Conservation (phyloP, 2,113 vertebrate genomes). For the Notiomystis cincta region DNA sequence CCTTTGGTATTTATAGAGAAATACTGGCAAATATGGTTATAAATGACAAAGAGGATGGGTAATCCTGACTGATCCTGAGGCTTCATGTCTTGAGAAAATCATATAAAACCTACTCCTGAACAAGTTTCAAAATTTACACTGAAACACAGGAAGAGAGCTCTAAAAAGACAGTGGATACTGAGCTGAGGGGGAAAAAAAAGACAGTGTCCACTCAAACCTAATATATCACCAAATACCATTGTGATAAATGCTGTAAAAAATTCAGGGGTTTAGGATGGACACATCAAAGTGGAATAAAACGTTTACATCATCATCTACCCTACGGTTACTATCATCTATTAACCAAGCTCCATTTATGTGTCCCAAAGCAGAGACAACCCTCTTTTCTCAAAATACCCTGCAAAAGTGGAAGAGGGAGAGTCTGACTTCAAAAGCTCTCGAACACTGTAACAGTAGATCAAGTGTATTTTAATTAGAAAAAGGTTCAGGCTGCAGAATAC, state of each 20-base stretch:
- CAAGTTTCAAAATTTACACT: neutral
- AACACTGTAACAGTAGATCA: conserved; percentile 9
- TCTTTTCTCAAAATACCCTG: neutral
- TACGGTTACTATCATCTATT: neutral
- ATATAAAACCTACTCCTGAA: neutral
- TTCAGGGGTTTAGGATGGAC: neutral
- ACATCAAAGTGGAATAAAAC: neutral
- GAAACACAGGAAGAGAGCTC: neutral
- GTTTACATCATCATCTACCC: neutral
- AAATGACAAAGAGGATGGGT: neutral
- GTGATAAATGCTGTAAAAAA: neutral
- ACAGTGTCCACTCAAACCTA: neutral
- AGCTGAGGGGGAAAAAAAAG: neutral
- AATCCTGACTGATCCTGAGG: neutral
- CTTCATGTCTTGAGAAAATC: neutral
- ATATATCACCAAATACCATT: neutral
- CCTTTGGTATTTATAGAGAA: neutral
- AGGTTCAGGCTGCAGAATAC: neutral
- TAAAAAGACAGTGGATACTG: neutral
- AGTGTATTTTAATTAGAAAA: conserved; percentile 55
- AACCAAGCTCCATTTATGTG: neutral
- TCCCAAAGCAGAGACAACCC: neutral
- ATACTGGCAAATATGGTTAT: neutral
- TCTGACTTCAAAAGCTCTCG: conserved; percentile 33
- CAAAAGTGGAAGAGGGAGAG: neutral